Evolutionary conservation across 1,140 invertebrate species (phyloP).

Genomic region (Penaeus chinensis): DNA sequence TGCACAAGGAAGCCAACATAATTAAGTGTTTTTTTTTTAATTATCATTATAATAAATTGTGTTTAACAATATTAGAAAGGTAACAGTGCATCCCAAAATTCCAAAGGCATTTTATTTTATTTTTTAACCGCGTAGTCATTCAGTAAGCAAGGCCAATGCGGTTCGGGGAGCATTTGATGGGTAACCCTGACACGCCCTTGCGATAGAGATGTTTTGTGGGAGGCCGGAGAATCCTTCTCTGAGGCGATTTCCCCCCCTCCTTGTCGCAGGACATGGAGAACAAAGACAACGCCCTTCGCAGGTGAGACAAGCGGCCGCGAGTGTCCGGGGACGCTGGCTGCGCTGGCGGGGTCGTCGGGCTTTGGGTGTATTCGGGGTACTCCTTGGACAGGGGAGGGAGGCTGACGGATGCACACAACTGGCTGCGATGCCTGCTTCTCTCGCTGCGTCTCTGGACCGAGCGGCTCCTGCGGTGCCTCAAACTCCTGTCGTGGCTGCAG

Average conservation of each 20-base stretch:
- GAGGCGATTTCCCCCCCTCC: slow-evolving; percentile 21
- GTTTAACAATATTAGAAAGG: neutral
- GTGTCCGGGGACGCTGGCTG: slow-evolving; percentile 17
- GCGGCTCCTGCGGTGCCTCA: slow-evolving; percentile 15
- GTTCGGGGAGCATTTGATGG: slow-evolving; percentile 41
- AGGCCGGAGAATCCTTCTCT: slow-evolving; percentile 31
- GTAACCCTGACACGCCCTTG: slow-evolving; percentile 36
- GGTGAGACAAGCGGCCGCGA: slow-evolving; percentile 36
- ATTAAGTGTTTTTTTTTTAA: no score
- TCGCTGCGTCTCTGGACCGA: neutral
- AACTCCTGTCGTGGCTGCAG: neutral
- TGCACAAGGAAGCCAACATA: no score
- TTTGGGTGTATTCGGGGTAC: neutral
- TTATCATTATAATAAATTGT: no score
- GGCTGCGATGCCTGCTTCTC: neutral
- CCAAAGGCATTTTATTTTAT: neutral
- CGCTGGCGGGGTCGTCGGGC: neutral
- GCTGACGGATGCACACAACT: slow-evolving; percentile 39
- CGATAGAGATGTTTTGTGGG: slow-evolving; percentile 39
- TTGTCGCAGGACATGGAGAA: slow-evolving; percentile 41
- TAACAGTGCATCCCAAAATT: neutral
- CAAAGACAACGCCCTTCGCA: slow-evolving; percentile 46
- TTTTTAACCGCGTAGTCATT: neutral
- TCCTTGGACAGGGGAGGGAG: neutral
- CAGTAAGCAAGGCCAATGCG: slow-evolving; percentile 39